phyloP scores from a whole-genome alignment of 1,140 invertebrate genomes.

The Brachionus calyciflorus region DNA sequence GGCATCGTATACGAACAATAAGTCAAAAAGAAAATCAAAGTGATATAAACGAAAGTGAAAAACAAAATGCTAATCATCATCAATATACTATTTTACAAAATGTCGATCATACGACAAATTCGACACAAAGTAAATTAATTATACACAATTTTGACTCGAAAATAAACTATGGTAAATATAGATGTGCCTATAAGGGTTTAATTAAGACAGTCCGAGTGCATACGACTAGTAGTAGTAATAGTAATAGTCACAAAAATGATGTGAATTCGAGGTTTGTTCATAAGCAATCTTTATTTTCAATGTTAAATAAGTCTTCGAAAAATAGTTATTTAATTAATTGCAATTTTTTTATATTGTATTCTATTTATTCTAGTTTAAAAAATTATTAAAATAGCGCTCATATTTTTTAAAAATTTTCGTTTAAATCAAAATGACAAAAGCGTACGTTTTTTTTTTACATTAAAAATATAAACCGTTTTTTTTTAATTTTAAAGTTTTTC shows the following conservation, averaged over 20 bases:
- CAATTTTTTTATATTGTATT: too few relatives aligned
- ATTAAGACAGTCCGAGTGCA: neutral
- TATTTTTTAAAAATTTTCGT: too few relatives aligned
- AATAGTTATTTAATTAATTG: neutral
- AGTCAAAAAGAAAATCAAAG: neutral
- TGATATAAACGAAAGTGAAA: neutral
- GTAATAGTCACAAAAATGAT: neutral
- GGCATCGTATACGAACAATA: neutral
- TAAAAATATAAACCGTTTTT: too few relatives aligned
- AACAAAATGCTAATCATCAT: neutral
- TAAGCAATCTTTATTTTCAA: slow-evolving; percentile 32
- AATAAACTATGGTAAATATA: slow-evolving; percentile 13
- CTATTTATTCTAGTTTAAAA: too few relatives aligned
- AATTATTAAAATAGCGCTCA: too few relatives aligned
- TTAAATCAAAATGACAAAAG: too few relatives aligned
- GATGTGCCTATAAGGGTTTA: slow-evolving; percentile 9
- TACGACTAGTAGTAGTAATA: too few relatives aligned
- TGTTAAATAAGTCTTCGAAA: neutral
- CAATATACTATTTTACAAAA: slow-evolving; percentile 3
- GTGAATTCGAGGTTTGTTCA: neutral
- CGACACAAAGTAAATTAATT: slow-evolving; percentile 23
- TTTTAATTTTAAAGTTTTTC: too few relatives aligned
- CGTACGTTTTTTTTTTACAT: too few relatives aligned
- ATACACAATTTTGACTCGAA: slow-evolving; percentile 8
- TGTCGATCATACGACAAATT: slow-evolving; percentile 5